Conservation (phyloP, 2,113 vertebrate species). For the Brachyistius frenatus region DNA sequence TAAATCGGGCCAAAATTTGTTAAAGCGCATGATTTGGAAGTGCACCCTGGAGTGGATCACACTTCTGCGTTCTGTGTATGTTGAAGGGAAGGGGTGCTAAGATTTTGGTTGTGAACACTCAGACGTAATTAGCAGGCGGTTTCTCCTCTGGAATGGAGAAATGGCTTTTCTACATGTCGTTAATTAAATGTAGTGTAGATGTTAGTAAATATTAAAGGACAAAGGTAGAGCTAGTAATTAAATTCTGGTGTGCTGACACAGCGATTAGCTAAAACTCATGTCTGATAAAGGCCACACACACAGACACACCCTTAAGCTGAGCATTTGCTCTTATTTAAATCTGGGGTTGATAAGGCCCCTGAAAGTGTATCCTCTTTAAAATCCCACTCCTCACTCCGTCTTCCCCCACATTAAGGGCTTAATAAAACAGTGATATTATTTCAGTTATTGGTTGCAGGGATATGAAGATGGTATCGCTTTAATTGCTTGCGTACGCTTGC, state of each 20-base stretch:
- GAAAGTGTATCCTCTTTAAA: constrained; percentile 81
- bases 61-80: constrained; percentile 22
- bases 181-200: constrained; percentile 79
- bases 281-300: constrained; percentile 81
- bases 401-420: constrained; percentile 83
- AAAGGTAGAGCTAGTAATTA: constrained; percentile 83
- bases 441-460: constrained; percentile 84
- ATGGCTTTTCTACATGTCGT: constrained; percentile 59
- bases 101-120: constrained; percentile 50
- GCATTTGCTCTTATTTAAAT: constrained; percentile 84
- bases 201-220: constrained; percentile 85
- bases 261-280: constrained; percentile 77
- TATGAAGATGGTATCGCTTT: constrained; percentile 85
- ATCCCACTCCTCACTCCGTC: constrained; percentile 76
- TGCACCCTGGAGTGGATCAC: background rate
- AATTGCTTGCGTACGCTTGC: constrained; percentile 82
- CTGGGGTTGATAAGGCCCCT: constrained; percentile 79
- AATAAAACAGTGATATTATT: constrained; percentile 87
- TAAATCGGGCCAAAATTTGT: constrained; percentile 6
- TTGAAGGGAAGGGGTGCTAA: constrained; percentile 23
- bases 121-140: constrained; percentile 56
- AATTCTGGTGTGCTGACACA: constrained; percentile 81
- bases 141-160: constrained; percentile 44
- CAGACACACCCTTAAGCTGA: constrained; percentile 76
- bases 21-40: constrained; percentile 22